A percentile compares a stretch with the other conserved stretches of the same genome.
These are phyloP conservation scores for Siniperca obscura DNA, from an alignment of 2,797 vertebrate species.

Conservation along the genomic window DNA sequence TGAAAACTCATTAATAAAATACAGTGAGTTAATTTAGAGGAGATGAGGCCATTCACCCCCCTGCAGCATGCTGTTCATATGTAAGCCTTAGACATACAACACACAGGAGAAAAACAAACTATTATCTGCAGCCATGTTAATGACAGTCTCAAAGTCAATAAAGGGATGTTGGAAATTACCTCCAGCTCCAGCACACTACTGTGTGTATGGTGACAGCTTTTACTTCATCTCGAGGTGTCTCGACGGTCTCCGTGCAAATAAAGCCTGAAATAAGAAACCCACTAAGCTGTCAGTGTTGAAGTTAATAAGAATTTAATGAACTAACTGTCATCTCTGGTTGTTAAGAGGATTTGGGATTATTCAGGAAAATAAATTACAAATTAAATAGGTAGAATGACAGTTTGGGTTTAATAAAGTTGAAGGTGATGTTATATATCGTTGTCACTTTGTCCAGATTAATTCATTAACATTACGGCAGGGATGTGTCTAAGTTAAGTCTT, in stretches of 20 bases:
- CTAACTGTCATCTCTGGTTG: slow-evolving; percentile 62
- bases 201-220: slow-evolving; percentile 32
- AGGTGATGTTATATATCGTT: slow-evolving; percentile 38
- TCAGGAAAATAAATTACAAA: slow-evolving; percentile 39
- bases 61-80: neutral
- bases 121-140: slow-evolving; percentile 34
- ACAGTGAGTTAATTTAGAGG: slow-evolving; percentile 1
- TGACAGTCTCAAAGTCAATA: slow-evolving; percentile 53
- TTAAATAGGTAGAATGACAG: slow-evolving; percentile 20
- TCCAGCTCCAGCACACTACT: slow-evolving; percentile 25
- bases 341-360: slow-evolving; percentile 74
- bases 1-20: slow-evolving; percentile 41
- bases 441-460: slow-evolving; percentile 53
- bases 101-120: slow-evolving; percentile 25
- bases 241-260: slow-evolving; percentile 72
- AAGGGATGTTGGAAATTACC: slow-evolving; percentile 54
- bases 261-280: slow-evolving; percentile 63
- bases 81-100: neutral
- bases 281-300: slow-evolving; percentile 59
- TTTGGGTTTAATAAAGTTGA: slow-evolving; percentile 55
- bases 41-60: slow-evolving; percentile 22
- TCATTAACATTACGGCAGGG: slow-evolving; percentile 12
- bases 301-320: slow-evolving; percentile 81
- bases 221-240: slow-evolving; percentile 38
- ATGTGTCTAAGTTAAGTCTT: slow-evolving; percentile 16